Percentiles rank a stretch among this genome's conserved stretches.
Conservation (phyloP, 2,797 vertebrate genomes). For the Gymnothorax reevesii region DNA sequence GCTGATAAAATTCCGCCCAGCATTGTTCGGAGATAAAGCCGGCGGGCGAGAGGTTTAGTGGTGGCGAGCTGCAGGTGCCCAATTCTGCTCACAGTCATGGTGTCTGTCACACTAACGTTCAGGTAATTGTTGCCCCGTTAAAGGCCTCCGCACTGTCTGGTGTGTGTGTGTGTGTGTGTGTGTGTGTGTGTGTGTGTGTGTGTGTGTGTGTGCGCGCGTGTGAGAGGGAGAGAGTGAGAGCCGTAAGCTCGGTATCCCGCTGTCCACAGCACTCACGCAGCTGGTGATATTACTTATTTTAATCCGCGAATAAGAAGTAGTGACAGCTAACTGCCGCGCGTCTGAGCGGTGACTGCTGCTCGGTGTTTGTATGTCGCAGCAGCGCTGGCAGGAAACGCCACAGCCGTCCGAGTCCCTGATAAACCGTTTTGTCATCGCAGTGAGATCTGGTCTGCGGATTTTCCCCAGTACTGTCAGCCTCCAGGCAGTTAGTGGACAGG, state of each 20-base stretch:
- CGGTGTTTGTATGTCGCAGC: background rate
- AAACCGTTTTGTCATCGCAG: background rate
- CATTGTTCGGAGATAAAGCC: background rate
- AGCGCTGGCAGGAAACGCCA: background rate
- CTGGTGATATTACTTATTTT: constrained; percentile 7
- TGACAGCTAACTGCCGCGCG: background rate
- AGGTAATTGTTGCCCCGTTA: background rate
- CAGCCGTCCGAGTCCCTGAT: background rate
- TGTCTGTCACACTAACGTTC: constrained; percentile 7
- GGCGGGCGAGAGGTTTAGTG: background rate
- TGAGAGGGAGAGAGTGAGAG: background rate
- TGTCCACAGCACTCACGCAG: background rate
- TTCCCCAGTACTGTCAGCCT: background rate
- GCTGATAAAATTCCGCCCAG: background rate
- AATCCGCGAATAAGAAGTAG: constrained; percentile 18
- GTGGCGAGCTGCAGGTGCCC: background rate
- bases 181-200: background rate
- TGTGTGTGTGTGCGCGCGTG: background rate
- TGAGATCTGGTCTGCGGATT: background rate
- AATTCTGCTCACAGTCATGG: background rate
- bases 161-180: background rate
- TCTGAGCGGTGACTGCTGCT: background rate
- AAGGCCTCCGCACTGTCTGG: background rate
- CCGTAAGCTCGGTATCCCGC: background rate
- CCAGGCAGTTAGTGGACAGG: background rate